phyloP scores from a whole-genome alignment of 2,888 invertebrate genomes.

The Andricus quercusramuli region DNA sequence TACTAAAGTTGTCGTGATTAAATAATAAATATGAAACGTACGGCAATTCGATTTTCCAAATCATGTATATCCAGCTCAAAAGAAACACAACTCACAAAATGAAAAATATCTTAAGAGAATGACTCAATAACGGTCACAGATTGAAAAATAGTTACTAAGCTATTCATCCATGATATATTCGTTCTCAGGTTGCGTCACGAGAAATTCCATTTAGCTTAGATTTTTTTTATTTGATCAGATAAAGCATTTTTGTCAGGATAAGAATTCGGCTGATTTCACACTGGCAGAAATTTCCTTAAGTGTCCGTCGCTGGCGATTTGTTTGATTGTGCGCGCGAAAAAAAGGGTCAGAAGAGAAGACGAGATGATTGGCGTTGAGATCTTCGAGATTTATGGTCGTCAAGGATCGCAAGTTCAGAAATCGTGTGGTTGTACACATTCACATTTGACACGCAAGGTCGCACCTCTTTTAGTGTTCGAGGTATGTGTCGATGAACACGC shows the following conservation, averaged over 20 bases:
- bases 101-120: not conserved
- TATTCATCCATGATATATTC: constrained; percentile 4
- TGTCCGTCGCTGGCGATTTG: constrained; percentile 8
- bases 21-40: not conserved
- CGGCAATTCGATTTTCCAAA: not conserved
- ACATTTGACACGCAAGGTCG: constrained; percentile 55
- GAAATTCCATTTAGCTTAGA: constrained; percentile 9
- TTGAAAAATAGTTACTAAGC: constrained; percentile 20
- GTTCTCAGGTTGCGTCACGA: constrained; percentile 6
- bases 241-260: not conserved
- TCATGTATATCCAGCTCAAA: not conserved
- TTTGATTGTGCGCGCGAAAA: constrained; percentile 26
- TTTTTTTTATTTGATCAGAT: constrained; percentile 12
- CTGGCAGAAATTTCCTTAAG: constrained; percentile 1
- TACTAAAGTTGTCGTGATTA: not conserved
- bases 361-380: constrained; percentile 71
- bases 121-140: not conserved
- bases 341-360: constrained; percentile 49
- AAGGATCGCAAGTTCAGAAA: constrained; percentile 60
- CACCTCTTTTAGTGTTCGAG: constrained; percentile 54
- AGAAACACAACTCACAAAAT: not conserved
- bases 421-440: constrained; percentile 46
- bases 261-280: constrained; percentile 8
- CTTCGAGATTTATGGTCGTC: constrained; percentile 67
- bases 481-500: constrained; percentile 55